These are phyloP conservation scores for Dicerorhinus sumatrensis DNA, from an alignment of 2,113 vertebrate species.

Conservation along the genomic window DNA sequence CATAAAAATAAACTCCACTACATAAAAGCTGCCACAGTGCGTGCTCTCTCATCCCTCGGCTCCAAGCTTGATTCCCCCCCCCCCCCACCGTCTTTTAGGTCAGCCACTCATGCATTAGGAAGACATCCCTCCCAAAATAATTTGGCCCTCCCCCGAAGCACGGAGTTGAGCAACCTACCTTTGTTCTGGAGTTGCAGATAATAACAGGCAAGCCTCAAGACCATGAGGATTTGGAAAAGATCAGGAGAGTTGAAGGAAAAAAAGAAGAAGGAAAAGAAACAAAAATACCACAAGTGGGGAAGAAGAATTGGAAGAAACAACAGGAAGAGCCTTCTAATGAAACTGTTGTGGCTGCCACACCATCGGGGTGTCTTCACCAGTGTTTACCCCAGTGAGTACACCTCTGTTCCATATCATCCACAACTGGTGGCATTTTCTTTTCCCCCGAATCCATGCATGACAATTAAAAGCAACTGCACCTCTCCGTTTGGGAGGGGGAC, in stretches of 20 bases:
- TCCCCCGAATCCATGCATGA: slow-evolving; percentile 76
- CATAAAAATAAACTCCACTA: slow-evolving; percentile 84
- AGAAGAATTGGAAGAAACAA: slow-evolving; percentile 81
- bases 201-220: slow-evolving; percentile 92
- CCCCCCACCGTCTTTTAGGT: slow-evolving; percentile 81
- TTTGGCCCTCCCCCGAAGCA: slow-evolving; percentile 88
- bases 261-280: slow-evolving; percentile 69
- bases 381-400: slow-evolving; percentile 86
- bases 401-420: slow-evolving; percentile 81
- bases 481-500: slow-evolving; percentile 75
- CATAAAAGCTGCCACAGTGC: slow-evolving; percentile 80
- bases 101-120: slow-evolving; percentile 87
- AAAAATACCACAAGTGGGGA: slow-evolving; percentile 81
- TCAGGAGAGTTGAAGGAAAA: slow-evolving; percentile 87
- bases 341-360: slow-evolving; percentile 79
- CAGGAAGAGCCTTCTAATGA: slow-evolving; percentile 77
- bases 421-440: slow-evolving; percentile 80
- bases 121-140: slow-evolving; percentile 89
- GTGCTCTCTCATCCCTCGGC: slow-evolving; percentile 77
- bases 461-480: slow-evolving; percentile 83
- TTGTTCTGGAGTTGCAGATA: slow-evolving; percentile 93
- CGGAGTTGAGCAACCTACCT: slow-evolving; percentile 92
- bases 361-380: slow-evolving; percentile 82
- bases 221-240: slow-evolving; percentile 92
- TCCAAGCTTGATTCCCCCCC: slow-evolving; percentile 64